Percentiles rank a stretch among this genome's conserved stretches.
phyloP scores from a whole-genome alignment of 2,113 vertebrate genomes.

The Tetraodon nigroviridis region DNA sequence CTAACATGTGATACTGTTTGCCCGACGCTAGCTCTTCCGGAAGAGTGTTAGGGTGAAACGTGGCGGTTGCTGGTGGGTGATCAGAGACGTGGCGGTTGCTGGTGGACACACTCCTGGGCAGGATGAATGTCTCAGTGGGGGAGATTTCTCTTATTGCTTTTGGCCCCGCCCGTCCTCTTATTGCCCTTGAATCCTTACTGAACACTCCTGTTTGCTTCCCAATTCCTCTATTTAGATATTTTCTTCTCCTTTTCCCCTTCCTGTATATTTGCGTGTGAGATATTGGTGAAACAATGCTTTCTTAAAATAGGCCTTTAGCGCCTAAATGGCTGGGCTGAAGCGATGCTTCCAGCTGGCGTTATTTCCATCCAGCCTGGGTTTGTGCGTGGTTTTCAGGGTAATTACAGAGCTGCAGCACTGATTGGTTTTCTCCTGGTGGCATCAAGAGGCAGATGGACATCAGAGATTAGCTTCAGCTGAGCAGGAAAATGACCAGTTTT shows the following conservation, averaged over 20 bases:
- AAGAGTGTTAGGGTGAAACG: neutral
- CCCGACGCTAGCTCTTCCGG: neutral
- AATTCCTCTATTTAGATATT: neutral
- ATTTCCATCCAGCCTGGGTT: conserved; percentile 6
- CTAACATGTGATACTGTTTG: neutral
- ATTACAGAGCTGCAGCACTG: too few relatives aligned
- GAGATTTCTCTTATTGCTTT: conserved; percentile 28
- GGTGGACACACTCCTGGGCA: conserved; percentile 19
- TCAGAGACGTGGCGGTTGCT: conserved; percentile 22
- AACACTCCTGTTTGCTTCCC: conserved; percentile 22
- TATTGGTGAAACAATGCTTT: too few relatives aligned
- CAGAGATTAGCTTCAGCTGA: neutral
- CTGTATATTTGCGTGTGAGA: neutral
- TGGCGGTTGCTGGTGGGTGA: conserved; percentile 2
- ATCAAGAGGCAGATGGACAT: conserved; percentile 1
- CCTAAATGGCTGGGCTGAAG: neutral
- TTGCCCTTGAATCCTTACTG: conserved; percentile 15
- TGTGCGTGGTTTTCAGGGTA: neutral
- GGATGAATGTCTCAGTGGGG: conserved; percentile 4
- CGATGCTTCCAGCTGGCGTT: conserved; percentile 2
- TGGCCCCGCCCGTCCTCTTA: conserved; percentile 29
- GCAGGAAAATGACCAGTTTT: neutral
- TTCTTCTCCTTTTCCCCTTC: neutral
- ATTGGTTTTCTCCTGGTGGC: neutral
- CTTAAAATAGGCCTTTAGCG: neutral